A percentile compares a stretch with the other conserved stretches of the same genome.
Conservation (phyloP, 2,113 vertebrate species). For the Ardeotis arabs region DNA sequence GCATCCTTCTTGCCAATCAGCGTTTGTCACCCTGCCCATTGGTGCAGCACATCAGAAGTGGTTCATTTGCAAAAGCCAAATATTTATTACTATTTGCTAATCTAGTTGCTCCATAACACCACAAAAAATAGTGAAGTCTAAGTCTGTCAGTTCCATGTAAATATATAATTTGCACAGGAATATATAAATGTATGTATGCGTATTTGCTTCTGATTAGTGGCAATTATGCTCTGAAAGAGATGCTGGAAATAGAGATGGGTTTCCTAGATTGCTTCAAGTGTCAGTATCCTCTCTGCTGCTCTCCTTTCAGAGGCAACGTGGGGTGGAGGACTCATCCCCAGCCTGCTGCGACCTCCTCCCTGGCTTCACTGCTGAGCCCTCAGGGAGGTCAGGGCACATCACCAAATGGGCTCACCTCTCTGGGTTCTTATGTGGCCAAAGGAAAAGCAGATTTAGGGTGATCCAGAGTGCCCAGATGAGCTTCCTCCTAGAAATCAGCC, state of each 20-base stretch:
- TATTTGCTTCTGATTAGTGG: slow-evolving; percentile 71
- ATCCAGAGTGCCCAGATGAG: background rate
- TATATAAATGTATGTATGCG: background rate
- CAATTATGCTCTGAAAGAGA: slow-evolving; percentile 46
- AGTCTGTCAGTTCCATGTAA: slow-evolving; percentile 51
- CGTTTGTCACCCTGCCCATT: background rate
- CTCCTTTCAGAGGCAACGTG: background rate
- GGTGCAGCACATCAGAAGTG: background rate
- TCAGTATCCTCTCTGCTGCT: background rate
- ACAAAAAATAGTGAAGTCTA: slow-evolving; percentile 43
- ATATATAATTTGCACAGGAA: slow-evolving; percentile 66
- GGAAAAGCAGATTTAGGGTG: background rate
- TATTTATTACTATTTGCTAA: slow-evolving; percentile 41
- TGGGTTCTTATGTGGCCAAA: background rate
- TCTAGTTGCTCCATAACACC: background rate
- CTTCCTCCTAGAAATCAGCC: background rate
- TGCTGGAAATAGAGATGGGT: slow-evolving; percentile 29
- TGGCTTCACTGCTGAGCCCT: background rate
- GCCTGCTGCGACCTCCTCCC: background rate
- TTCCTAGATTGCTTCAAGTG: slow-evolving; percentile 34
- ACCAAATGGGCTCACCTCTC: too few species aligned
- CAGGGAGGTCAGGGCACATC: background rate
- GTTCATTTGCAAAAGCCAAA: background rate
- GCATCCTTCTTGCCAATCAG: background rate
- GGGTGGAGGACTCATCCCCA: background rate